A percentile compares a stretch with the other conserved stretches of the same genome.
phyloP scores from a whole-genome alignment of 2,888 invertebrate genomes.

The Syritta pipiens region DNA sequence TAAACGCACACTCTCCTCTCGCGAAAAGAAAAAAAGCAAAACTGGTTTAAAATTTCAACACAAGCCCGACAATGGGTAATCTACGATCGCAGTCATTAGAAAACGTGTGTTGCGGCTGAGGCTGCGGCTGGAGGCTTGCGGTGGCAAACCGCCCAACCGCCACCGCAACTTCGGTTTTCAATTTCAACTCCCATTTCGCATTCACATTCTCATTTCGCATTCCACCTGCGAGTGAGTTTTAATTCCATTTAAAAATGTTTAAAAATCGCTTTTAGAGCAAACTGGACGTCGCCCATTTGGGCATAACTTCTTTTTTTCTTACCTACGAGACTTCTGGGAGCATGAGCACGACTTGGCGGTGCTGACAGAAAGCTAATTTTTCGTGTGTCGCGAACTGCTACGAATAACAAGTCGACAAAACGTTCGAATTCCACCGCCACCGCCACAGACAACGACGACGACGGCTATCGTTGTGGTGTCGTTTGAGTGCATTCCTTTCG shows the following conservation, averaged over 20 bases:
- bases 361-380: constrained; percentile 33
- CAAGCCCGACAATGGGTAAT: constrained; percentile 25
- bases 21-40: too few relatives aligned
- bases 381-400: background rate
- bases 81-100: constrained; percentile 43
- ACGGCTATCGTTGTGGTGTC: constrained; percentile 10
- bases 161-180: constrained; percentile 33
- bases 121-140: background rate
- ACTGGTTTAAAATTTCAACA: constrained; percentile 53
- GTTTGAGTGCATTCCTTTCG: constrained; percentile 27
- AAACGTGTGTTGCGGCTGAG: constrained; percentile 22
- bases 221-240: constrained; percentile 29
- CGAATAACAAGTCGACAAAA: background rate
- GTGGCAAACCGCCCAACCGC: background rate
- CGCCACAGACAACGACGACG: too few relatives aligned
- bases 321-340: too few relatives aligned
- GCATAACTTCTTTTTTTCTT: background rate
- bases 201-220: too few relatives aligned
- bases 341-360: constrained; percentile 7
- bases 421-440: constrained; percentile 16
- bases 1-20: constrained; percentile 38
- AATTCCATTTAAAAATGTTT: constrained; percentile 30
- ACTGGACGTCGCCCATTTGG: constrained; percentile 1
- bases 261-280: background rate
- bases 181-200: constrained; percentile 12